phyloP scores from a whole-genome alignment of 1,140 invertebrate species.

The Trinorchestia longiramus region DNA sequence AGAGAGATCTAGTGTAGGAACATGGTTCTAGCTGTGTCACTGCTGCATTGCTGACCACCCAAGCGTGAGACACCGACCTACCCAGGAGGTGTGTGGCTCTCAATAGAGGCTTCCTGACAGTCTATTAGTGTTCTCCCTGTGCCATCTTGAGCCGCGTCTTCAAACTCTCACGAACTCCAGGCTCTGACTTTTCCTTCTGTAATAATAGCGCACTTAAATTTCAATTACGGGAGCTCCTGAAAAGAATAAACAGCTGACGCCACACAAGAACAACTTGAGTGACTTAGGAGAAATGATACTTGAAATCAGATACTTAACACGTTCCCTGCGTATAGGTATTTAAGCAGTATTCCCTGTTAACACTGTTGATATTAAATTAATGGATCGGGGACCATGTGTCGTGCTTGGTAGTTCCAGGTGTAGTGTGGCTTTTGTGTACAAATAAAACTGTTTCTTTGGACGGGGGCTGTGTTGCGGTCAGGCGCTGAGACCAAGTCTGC shows the following conservation, averaged over 20 bases:
- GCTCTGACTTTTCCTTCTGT: background rate
- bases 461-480: background rate
- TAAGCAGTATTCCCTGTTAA: too few relatives aligned
- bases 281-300: background rate
- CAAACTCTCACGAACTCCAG: background rate
- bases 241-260: too few relatives aligned
- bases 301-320: background rate
- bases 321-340: too few relatives aligned
- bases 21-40: slow-evolving; percentile 26
- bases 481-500: too few relatives aligned
- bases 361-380: too few relatives aligned
- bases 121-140: background rate
- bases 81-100: background rate
- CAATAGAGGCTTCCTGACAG: background rate
- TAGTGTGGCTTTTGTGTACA: too few relatives aligned
- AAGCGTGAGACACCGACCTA: slow-evolving; percentile 4
- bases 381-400: too few relatives aligned
- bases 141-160: background rate
- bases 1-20: background rate
- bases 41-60: slow-evolving; percentile 50
- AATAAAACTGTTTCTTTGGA: background rate
- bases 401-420: too few relatives aligned
- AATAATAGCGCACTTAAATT: background rate
- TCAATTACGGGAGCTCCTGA: background rate
- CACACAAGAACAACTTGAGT: background rate